These are phyloP conservation scores for Melanotus villosus DNA, from an alignment of 2,888 invertebrate species.

Conservation along the genomic window DNA sequence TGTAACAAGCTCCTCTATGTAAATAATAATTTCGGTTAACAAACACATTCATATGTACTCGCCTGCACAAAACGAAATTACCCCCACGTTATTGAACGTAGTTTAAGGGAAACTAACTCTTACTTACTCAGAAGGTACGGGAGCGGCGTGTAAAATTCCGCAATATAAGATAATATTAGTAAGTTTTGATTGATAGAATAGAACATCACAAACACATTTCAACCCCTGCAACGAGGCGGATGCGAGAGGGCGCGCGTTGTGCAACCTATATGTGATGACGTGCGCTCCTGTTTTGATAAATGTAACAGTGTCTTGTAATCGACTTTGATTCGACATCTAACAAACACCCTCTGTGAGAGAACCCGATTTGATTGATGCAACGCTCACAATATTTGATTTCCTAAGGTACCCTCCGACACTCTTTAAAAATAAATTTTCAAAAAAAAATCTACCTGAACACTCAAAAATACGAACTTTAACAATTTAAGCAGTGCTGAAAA, in stretches of 20 bases:
- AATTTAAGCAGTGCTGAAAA: too few species aligned
- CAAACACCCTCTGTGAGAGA: slow-evolving; percentile 56
- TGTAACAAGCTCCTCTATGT: slow-evolving; percentile 67
- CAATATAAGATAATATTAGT: slow-evolving; percentile 47
- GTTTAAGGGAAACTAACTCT: too few species aligned
- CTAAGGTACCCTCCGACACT: slow-evolving; percentile 24
- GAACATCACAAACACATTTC: slow-evolving; percentile 53
- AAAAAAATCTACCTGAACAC: neutral
- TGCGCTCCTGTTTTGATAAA: slow-evolving; percentile 63
- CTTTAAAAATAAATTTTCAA: neutral
- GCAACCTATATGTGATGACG: slow-evolving; percentile 59
- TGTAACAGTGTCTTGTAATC: slow-evolving; percentile 62
- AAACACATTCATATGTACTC: slow-evolving; percentile 64
- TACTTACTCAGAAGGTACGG: slow-evolving; percentile 8
- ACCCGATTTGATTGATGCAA: slow-evolving; percentile 48
- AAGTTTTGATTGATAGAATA: slow-evolving; percentile 55
- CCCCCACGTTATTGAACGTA: neutral
- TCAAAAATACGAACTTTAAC: neutral
- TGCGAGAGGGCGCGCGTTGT: slow-evolving; percentile 35
- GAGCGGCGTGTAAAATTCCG: slow-evolving; percentile 40
- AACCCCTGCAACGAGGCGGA: slow-evolving; percentile 46
- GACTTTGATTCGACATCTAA: slow-evolving; percentile 66
- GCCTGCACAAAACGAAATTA: slow-evolving; percentile 6
- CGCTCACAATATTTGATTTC: slow-evolving; percentile 39
- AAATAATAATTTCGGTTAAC: slow-evolving; percentile 70